Evolutionary conservation across 2,888 invertebrate species (phyloP).

Genomic region (Netelia fuscicornis): DNA sequence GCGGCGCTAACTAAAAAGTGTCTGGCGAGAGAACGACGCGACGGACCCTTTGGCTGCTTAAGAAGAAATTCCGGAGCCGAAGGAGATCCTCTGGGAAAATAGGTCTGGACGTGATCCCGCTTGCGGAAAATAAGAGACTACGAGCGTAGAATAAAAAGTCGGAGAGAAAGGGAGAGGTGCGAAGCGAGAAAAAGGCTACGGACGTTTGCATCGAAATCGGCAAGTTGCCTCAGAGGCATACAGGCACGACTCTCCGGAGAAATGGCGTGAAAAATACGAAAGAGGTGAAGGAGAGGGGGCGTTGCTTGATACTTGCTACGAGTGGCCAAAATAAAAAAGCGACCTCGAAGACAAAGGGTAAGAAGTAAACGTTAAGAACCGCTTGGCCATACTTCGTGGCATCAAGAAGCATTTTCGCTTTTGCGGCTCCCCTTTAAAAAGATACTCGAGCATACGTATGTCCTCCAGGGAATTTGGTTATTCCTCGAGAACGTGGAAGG

Average conservation of each 20-base stretch:
- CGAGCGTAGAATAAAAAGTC: neutral
- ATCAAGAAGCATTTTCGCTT: neutral
- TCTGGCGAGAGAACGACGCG: neutral
- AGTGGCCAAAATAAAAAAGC: neutral
- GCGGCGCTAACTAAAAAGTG: neutral
- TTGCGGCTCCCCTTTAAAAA: neutral
- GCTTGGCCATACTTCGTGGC: neutral
- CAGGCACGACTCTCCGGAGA: slow-evolving; percentile 42
- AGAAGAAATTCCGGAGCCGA: too few relatives aligned
- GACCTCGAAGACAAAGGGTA: neutral
- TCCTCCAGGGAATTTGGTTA: slow-evolving; percentile 22
- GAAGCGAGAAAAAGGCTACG: neutral
- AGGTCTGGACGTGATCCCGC: slow-evolving; percentile 9
- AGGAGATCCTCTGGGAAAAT: neutral
- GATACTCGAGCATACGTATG: slow-evolving; percentile 35
- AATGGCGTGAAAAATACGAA: slow-evolving; percentile 39
- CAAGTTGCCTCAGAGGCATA: neutral
- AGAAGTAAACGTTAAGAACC: neutral
- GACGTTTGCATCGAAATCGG: neutral
- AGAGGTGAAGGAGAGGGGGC: neutral
- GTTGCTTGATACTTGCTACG: neutral
- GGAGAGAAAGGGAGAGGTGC: neutral
- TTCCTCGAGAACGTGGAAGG: neutral
- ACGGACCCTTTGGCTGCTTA: too few relatives aligned
- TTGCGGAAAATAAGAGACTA: slow-evolving; percentile 5